phyloP scores from a whole-genome alignment of 2,888 invertebrate species.

The Ectemnius cavifrons region DNA sequence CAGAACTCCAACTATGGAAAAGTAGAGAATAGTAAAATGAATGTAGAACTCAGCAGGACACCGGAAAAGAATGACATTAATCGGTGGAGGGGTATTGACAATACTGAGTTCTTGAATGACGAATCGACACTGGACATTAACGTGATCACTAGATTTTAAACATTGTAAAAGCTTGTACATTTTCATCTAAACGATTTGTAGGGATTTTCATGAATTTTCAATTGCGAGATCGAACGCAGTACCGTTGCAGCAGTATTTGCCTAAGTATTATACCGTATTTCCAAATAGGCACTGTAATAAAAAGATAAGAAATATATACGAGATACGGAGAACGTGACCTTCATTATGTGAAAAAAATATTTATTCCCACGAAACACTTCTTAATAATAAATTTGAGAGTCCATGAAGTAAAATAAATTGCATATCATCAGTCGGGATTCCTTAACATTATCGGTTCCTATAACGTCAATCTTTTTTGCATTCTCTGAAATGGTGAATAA shows the following conservation, averaged over 20 bases:
- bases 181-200: too few species aligned
- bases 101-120: slow-evolving; percentile 52
- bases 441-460: slow-evolving; percentile 66
- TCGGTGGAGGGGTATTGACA: slow-evolving; percentile 47
- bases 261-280: slow-evolving; percentile 1
- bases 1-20: slow-evolving; percentile 7
- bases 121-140: slow-evolving; percentile 30
- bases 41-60: not conserved
- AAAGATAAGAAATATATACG: not conserved
- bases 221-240: not conserved
- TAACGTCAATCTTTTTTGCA: slow-evolving; percentile 70
- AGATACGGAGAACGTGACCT: not conserved
- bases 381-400: slow-evolving; percentile 71
- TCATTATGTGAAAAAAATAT: slow-evolving; percentile 7
- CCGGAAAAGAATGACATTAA: slow-evolving; percentile 4
- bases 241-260: slow-evolving; percentile 1
- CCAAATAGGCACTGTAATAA: not conserved
- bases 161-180: not conserved
- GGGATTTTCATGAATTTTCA: too few species aligned
- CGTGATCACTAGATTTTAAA: slow-evolving; percentile 50
- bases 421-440: slow-evolving; percentile 72
- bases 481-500: slow-evolving; percentile 68
- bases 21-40: not conserved
- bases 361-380: slow-evolving; percentile 16
- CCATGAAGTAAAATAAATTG: slow-evolving; percentile 73